phyloP scores from a whole-genome alignment of 2,113 vertebrate genomes.

The Pomatostomus ruficeps region DNA sequence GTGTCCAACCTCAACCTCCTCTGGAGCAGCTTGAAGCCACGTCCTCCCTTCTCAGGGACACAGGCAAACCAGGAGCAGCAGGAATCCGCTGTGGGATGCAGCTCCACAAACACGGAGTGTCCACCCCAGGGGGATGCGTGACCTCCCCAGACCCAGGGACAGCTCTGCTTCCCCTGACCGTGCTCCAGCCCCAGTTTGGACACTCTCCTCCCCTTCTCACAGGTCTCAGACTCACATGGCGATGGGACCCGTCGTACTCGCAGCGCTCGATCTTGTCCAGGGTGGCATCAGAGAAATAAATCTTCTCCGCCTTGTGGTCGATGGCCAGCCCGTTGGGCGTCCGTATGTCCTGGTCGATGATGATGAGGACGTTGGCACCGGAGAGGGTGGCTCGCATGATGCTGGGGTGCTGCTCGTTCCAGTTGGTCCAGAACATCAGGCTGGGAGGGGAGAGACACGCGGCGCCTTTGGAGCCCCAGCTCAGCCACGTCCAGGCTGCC shows the following conservation, averaged over 20 bases:
- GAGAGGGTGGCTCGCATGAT: slow-evolving; percentile 94
- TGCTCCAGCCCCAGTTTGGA: rapidly evolving
- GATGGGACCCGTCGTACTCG: slow-evolving; percentile 90
- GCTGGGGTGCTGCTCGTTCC: slow-evolving; percentile 95
- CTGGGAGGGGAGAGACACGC: slow-evolving; percentile 47
- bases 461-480: not conserved
- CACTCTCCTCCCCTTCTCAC: not conserved
- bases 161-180: not conserved
- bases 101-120: not conserved
- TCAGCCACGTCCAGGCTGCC: rapidly evolving
- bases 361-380: slow-evolving; percentile 88
- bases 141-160: not conserved
- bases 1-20: not conserved
- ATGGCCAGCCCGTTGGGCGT: slow-evolving; percentile 95
- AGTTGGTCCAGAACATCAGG: slow-evolving; percentile 99
- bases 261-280: slow-evolving; percentile 97
- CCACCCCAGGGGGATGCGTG: too few species aligned
- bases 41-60: not conserved
- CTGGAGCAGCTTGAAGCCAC: not conserved
- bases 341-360: slow-evolving; percentile 91
- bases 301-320: slow-evolving; percentile 92
- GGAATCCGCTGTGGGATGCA: not conserved
- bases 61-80: rapidly evolving
- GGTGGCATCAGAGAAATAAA: slow-evolving; percentile 95
- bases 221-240: slow-evolving; percentile 79